phyloP scores from a whole-genome alignment of 2,888 invertebrate species.

The Sisyra terminalis region DNA sequence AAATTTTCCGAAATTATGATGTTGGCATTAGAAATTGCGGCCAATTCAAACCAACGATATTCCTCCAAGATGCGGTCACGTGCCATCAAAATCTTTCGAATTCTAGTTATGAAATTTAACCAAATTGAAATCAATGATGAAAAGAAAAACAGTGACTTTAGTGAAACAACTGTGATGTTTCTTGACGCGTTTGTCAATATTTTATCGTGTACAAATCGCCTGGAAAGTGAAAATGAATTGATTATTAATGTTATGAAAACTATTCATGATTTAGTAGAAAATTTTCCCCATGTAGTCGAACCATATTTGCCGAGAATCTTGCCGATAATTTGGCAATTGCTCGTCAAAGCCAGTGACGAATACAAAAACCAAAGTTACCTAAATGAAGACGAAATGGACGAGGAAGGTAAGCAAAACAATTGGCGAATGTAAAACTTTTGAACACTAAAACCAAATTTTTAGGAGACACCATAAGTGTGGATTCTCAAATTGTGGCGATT shows the following conservation, averaged over 20 bases:
- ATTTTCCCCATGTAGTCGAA: background rate
- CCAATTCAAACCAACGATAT: no score
- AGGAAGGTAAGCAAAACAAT: slow-evolving; percentile 1
- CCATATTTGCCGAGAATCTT: slow-evolving; percentile 4
- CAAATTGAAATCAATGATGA: no score
- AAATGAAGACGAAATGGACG: background rate
- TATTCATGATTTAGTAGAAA: background rate
- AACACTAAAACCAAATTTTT: background rate
- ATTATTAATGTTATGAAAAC: background rate
- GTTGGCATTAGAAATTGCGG: no score
- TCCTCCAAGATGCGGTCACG: no score
- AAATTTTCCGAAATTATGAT: no score
- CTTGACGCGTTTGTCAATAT: no score
- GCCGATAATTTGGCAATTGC: slow-evolving; percentile 4
- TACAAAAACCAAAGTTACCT: background rate
- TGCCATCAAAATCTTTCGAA: no score
- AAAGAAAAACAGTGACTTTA: no score
- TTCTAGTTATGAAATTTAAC: no score
- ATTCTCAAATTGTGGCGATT: slow-evolving; percentile 2
- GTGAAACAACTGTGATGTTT: no score
- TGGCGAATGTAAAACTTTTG: background rate
- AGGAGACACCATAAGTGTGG: background rate
- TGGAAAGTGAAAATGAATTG: background rate
- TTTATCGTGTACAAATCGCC: no score
- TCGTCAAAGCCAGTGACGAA: slow-evolving; percentile 3